A percentile compares a stretch with the other conserved stretches of the same genome.
Evolutionary conservation across 2,113 vertebrate genomes (phyloP).

Genomic region (Strix uralensis): DNA sequence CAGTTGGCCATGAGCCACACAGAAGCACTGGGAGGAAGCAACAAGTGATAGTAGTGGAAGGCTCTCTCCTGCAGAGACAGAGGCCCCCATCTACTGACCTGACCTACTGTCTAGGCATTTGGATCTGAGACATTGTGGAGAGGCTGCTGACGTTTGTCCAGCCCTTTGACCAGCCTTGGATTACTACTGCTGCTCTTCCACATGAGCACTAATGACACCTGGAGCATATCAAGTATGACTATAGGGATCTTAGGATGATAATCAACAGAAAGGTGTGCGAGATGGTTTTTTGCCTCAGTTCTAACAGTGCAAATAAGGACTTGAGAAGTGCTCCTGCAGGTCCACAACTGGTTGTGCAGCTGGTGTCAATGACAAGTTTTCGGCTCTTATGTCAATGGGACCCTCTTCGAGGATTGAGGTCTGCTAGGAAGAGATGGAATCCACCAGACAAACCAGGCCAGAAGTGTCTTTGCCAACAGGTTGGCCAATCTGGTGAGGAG

Average conservation of each 20-base stretch:
- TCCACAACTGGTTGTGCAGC: neutral
- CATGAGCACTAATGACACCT: neutral
- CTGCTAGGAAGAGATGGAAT: neutral
- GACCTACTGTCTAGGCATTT: neutral
- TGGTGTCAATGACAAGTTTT: neutral
- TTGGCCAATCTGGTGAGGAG: neutral
- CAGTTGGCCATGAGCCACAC: neutral
- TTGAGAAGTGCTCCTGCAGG: neutral
- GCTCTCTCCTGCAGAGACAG: neutral
- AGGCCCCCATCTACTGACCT: neutral
- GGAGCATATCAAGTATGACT: neutral
- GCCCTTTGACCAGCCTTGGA: neutral
- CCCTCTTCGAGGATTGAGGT: neutral
- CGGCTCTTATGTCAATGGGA: neutral
- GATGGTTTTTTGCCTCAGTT: neutral
- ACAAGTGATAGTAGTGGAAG: neutral
- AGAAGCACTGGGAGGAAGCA: neutral
- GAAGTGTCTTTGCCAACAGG: neutral
- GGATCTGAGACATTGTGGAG: neutral
- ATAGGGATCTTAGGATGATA: neutral
- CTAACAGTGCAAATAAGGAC: neutral
- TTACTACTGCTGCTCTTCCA: neutral
- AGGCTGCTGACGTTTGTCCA: neutral
- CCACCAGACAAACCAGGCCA: neutral
- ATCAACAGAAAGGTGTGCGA: neutral